phyloP scores from a whole-genome alignment of 2,888 invertebrate species.

The Trichopria drosophilae region DNA sequence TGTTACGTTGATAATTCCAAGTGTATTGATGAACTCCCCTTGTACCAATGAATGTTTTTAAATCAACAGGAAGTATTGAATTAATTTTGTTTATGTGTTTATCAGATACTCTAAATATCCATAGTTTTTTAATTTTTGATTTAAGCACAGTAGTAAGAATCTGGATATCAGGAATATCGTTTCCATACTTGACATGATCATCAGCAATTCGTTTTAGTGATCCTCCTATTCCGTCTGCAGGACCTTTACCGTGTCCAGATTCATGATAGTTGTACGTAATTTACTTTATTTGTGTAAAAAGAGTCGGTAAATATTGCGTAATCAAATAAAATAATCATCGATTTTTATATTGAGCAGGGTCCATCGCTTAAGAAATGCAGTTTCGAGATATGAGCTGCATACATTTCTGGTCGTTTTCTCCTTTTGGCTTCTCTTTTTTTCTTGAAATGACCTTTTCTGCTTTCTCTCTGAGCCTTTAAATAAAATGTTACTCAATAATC shows the following conservation, averaged over 20 bases:
- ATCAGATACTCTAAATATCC: conserved; percentile 16
- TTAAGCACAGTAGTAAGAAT: conserved; percentile 17
- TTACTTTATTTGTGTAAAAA: conserved; percentile 19
- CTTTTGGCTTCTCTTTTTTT: conserved; percentile 26
- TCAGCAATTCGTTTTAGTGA: conserved; percentile 24
- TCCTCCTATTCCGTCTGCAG: conserved; percentile 29
- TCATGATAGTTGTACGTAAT: conserved; percentile 28
- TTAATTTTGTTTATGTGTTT: conserved; percentile 19
- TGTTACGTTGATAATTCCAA: conserved; percentile 24
- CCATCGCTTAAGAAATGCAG: conserved; percentile 27
- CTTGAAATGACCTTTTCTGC: too few species aligned
- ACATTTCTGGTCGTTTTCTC: conserved; percentile 23
- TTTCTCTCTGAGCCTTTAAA: too few species aligned
- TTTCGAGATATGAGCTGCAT: conserved; percentile 23
- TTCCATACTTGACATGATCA: conserved; percentile 28
- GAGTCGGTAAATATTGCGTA: conserved; percentile 23
- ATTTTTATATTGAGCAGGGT: too few species aligned
- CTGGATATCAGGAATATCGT: conserved; percentile 24
- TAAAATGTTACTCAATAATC: too few species aligned
- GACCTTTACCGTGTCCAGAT: conserved; percentile 26
- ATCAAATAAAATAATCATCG: conserved; percentile 26
- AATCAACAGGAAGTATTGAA: conserved; percentile 12
- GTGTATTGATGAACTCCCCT: too few species aligned
- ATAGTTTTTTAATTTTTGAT: conserved; percentile 16
- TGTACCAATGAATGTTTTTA: conserved; percentile 21